These are phyloP conservation scores for Lasioglossum zephyrum DNA, from an alignment of 2,888 invertebrate species.

Conservation along the genomic window DNA sequence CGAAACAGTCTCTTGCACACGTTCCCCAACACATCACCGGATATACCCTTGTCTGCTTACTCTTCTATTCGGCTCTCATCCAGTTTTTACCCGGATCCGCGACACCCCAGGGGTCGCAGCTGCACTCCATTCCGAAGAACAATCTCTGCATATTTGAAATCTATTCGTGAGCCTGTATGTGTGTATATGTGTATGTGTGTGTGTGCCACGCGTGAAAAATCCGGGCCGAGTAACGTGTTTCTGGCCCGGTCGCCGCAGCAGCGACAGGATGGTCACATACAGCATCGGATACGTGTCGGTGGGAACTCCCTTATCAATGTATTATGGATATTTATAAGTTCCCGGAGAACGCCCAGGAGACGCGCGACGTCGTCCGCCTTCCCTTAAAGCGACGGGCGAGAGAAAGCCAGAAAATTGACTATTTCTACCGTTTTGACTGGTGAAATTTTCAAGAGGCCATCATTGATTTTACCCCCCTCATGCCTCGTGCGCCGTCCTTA, in stretches of 20 bases:
- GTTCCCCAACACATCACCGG: conserved; percentile 58
- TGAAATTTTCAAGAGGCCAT: conserved; percentile 79
- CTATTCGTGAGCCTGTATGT: conserved; percentile 68
- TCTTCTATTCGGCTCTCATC: conserved; percentile 62
- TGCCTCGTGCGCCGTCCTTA: conserved; percentile 68
- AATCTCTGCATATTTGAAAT: conserved; percentile 82
- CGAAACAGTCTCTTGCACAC: conserved; percentile 56
- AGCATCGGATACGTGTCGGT: conserved; percentile 51
- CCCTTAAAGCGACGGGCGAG: conserved; percentile 61
- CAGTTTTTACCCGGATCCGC: conserved; percentile 73
- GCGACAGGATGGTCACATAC: conserved; percentile 28
- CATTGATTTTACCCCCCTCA: conserved; percentile 77
- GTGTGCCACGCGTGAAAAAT: neutral
- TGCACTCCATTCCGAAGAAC: conserved; percentile 79
- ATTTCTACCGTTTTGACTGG: conserved; percentile 78
- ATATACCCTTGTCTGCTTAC: conserved; percentile 49
- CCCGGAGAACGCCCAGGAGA: conserved; percentile 69
- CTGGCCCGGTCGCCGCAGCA: neutral
- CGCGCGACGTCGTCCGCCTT: conserved; percentile 50
- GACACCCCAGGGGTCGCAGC: conserved; percentile 76
- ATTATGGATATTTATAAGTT: conserved; percentile 80
- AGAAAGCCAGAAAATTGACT: conserved; percentile 67
- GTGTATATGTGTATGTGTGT: neutral
- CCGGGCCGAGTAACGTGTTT: neutral
- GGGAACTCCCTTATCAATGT: conserved; percentile 68